Percentiles rank a stretch among this genome's conserved stretches.
Conservation (phyloP, 1,140 invertebrate species). For the Popillia japonica region DNA sequence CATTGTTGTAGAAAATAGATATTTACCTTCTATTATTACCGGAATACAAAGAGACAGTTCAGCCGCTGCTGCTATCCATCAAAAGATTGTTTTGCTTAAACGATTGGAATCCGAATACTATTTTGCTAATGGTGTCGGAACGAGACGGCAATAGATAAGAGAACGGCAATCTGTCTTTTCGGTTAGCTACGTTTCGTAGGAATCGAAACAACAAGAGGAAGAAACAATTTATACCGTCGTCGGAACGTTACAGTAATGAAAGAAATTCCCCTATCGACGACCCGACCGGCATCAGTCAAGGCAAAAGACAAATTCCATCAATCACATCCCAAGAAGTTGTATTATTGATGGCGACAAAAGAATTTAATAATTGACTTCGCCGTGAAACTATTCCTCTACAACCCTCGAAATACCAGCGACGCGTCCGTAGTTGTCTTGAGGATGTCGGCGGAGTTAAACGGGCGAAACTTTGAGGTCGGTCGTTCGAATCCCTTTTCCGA, state of each 20-base stretch:
- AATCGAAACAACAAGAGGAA: background rate
- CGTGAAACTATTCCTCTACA: background rate
- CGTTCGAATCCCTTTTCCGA: background rate
- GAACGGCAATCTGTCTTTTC: constrained; percentile 29
- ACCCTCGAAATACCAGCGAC: background rate
- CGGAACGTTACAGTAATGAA: constrained; percentile 18
- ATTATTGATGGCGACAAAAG: constrained; percentile 32
- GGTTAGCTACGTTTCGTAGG: background rate
- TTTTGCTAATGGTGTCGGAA: constrained; percentile 18
- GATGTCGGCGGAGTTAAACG: background rate
- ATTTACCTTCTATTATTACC: constrained; percentile 21
- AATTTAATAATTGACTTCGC: constrained; percentile 35
- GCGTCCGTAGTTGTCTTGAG: background rate
- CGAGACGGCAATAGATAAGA: background rate
- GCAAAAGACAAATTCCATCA: constrained; percentile 33
- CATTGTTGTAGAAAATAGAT: background rate
- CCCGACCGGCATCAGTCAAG: background rate
- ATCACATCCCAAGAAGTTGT: constrained; percentile 25
- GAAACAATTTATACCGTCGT: constrained; percentile 20
- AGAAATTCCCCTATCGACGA: constrained; percentile 30
- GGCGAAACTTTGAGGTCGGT: background rate
- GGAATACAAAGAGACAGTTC: background rate
- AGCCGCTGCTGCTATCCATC: background rate
- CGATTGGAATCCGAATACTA: background rate
- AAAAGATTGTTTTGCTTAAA: constrained; percentile 21